Conservation (phyloP, 1,140 invertebrate species). For the Agrilus planipennis region DNA sequence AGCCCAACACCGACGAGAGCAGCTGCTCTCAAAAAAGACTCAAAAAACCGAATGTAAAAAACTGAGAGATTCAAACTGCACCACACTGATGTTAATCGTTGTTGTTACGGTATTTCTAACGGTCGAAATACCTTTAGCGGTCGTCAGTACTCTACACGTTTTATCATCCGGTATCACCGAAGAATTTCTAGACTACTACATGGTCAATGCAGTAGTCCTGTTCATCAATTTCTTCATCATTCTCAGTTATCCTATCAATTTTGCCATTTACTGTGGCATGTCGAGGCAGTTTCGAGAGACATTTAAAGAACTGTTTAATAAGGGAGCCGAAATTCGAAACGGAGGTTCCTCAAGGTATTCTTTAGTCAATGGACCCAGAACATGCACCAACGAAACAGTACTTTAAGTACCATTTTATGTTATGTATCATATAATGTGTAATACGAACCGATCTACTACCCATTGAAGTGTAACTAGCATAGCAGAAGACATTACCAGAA, state of each 20-base stretch:
- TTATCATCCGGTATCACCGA: constrained; percentile 54
- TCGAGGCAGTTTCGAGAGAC: constrained; percentile 86
- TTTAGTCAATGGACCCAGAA: constrained; percentile 64
- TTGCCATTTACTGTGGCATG: constrained; percentile 94
- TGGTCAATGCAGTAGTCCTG: constrained; percentile 73
- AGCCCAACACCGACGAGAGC: constrained; percentile 66
- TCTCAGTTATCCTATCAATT: constrained; percentile 85
- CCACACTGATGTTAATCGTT: constrained; percentile 89
- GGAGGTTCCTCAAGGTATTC: constrained; percentile 62
- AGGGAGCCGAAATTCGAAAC: constrained; percentile 44
- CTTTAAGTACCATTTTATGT: no score
- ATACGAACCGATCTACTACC: no score
- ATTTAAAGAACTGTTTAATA: constrained; percentile 78
- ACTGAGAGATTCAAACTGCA: constrained; percentile 78
- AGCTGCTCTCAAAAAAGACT: constrained; percentile 63
- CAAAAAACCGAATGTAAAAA: constrained; percentile 73
- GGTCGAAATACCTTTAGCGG: constrained; percentile 82
- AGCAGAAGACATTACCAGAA: no score
- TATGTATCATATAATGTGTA: no score
- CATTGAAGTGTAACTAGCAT: no score
- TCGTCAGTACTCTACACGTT: constrained; percentile 76
- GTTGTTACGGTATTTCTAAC: constrained; percentile 84
- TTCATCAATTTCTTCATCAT: constrained; percentile 88
- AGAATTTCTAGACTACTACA: constrained; percentile 63
- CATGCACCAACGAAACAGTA: constrained; percentile 70